Evolutionary conservation across 1,140 invertebrate genomes (phyloP), one percentile per base, ranked within the genome.

Genomic region (Sminthurides bifidus): DNA sequence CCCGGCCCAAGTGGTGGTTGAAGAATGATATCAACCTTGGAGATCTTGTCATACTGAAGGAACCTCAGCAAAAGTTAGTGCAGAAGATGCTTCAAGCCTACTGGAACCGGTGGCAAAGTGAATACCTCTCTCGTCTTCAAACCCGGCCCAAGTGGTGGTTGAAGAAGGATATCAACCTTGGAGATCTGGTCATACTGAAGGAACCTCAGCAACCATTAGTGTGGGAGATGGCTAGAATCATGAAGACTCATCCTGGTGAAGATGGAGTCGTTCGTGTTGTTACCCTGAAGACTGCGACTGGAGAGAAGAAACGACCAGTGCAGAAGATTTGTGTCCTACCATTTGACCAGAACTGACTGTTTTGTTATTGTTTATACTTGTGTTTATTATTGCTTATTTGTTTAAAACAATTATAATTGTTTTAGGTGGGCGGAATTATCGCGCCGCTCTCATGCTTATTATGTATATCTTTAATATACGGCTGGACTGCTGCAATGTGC

Each of bases 201-300:
- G 33, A 52, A 4, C 4, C 17, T 26, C 5, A 8, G 5, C 64
- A 62, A 31, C 66, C 66, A 26, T 43, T 64, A 17, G 50, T 67
- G 51, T 71, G 69, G 69, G 44, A 58, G 35, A 26, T 69, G 14
- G 69, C 68, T 48, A 56, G 65, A 54, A 60, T 71, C 10, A 52
- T 63, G 23, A 37, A 66, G 1, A 21, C 66, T 23, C 61, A 65
- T 52, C 61, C 65, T 33, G 67, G 66, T 19, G 3, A 17, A 23
- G 66, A 68, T 52, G 59, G 60, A 2, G 23, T 66, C 14, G 57
- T 65, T 2, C 48, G 67, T 38, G 67, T 67, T 4, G 66, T 63
- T 1, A 52, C 50, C 1, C 8, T 52, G 10, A 15, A 27, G 19
- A 52, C 37, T 10, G 31, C 5, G 26, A 27, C n/a, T 35, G 48